phyloP scores from a whole-genome alignment of 2,797 vertebrate species.

The Pantherophis vulpinus region DNA sequence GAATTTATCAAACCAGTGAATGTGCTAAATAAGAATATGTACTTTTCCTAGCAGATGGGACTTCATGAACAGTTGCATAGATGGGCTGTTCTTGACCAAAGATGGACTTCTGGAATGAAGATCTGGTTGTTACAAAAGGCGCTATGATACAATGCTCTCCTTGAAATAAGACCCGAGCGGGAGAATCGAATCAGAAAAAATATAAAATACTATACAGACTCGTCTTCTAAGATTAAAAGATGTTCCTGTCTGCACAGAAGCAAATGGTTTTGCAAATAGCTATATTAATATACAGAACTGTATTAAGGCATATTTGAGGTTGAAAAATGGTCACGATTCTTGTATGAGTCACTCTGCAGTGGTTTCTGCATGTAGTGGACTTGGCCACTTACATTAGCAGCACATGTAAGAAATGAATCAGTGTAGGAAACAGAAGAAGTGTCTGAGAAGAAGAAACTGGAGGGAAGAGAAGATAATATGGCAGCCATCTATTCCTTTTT shows the following conservation, averaged over 20 bases:
- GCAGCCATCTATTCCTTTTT: background rate
- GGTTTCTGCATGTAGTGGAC: background rate
- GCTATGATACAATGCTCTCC: background rate
- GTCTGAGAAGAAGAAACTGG: background rate
- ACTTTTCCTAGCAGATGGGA: background rate
- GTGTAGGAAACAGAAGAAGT: background rate
- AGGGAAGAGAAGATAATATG: background rate
- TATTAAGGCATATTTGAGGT: background rate
- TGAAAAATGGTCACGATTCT: background rate
- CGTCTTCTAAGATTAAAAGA: background rate
- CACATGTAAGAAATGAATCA: conserved; percentile 1
- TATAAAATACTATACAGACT: background rate
- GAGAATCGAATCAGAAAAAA: background rate
- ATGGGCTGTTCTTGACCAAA: background rate
- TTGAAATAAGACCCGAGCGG: background rate
- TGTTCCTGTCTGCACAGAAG: background rate
- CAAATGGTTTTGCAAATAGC: background rate
- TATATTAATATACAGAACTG: background rate
- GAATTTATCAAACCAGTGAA: accelerated
- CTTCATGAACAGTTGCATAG: background rate
- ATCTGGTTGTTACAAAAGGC: conserved; percentile 3
- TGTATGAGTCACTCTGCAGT: background rate
- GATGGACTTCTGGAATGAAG: background rate
- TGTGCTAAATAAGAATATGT: background rate
- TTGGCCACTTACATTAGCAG: background rate